Evolutionary conservation across 2,888 invertebrate genomes (phyloP), one percentile per base, ranked within the genome.

Genomic region (Macrophya annulata): DNA sequence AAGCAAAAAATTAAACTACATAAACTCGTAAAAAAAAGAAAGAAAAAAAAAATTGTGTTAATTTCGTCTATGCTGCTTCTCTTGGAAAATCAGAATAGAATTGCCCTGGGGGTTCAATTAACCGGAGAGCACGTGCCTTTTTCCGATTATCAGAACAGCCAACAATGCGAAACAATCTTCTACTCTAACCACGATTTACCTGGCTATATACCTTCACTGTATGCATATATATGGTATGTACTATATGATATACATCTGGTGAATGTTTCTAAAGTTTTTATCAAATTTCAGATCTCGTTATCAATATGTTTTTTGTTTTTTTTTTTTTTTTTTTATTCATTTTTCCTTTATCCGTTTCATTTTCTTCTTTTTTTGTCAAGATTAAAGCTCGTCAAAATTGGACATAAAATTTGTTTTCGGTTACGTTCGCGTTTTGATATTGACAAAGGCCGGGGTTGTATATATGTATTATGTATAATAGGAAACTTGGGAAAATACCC

Each of bases 151-250:
- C 55, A 37, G 25, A 55, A 37, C 8, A 0, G n/a, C 51, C 37
- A 77, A 55, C 51, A 55, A 55, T 77, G 55, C 25, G 55, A 77
- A 55, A 37, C 31, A 77, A 77, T 77, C 25, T 17, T 77, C 76
- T 15, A 48, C 74, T 74, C 25, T 45, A 45, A 25, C 74, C 74
- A 74, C 43, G 25, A 74, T 74, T 43, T 76, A 10, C 10, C 37
- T 37, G 31, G 9, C 37, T 31, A 10, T 31, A 62, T 62, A 62
- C 21, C 62, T 62, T n/a, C 17, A 17, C 62, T 8, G 62, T 62
- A 8, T 62, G 1, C 21, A 17, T 71, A 5, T 25, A 40, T 8
- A 9, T 62, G 15, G 15, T 40, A 40, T 37, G 40, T 40, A 17
- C 17, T n/a, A 40, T 37, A 17, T 37, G 71, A 40, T 4, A 25